Evolutionary conservation across 1,140 invertebrate species (phyloP).

Genomic region (Drosophila quadrilineata): DNA sequence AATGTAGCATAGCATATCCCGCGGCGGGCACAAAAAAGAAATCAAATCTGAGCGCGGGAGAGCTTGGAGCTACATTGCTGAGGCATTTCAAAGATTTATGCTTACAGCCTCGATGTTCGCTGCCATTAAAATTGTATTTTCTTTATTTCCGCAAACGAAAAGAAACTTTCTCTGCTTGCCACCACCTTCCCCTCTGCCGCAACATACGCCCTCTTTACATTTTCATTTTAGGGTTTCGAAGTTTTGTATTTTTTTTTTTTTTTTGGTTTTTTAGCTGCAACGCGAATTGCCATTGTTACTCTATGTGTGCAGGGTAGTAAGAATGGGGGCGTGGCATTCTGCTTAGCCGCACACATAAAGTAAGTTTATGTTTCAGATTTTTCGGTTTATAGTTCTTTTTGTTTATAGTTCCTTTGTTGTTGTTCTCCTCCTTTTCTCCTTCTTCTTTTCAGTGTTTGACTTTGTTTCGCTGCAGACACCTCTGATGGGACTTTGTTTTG

Average conservation of each 20-base stretch:
- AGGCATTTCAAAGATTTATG: constrained; percentile 56
- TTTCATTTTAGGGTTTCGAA: background rate
- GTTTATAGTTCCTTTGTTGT: background rate
- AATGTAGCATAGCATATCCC: constrained; percentile 31
- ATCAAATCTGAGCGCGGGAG: constrained; percentile 14
- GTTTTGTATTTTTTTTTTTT: constrained; percentile 11
- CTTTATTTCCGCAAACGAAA: too few relatives aligned
- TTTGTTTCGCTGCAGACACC: background rate
- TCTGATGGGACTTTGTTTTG: constrained; percentile 8
- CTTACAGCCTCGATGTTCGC: constrained; percentile 1
- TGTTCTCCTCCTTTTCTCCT: too few relatives aligned
- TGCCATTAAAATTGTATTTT: constrained; percentile 55
- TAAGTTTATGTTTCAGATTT: constrained; percentile 24
- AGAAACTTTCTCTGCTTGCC: background rate
- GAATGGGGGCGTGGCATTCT: constrained; percentile 16
- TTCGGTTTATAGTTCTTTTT: background rate
- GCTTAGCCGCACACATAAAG: constrained; percentile 34
- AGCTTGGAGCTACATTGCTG: background rate
- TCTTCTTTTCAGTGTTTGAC: too few relatives aligned
- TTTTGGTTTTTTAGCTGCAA: constrained; percentile 13
- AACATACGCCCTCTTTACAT: too few relatives aligned
- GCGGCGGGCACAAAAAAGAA: constrained; percentile 20
- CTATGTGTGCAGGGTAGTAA: too few relatives aligned
- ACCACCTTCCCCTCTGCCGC: constrained; percentile 2
- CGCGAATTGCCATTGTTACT: constrained; percentile 18